Base-by-base conservation (phyloP, 2,797 vertebrate genomes). In the Ctenopoma kingsleyae region DNA sequence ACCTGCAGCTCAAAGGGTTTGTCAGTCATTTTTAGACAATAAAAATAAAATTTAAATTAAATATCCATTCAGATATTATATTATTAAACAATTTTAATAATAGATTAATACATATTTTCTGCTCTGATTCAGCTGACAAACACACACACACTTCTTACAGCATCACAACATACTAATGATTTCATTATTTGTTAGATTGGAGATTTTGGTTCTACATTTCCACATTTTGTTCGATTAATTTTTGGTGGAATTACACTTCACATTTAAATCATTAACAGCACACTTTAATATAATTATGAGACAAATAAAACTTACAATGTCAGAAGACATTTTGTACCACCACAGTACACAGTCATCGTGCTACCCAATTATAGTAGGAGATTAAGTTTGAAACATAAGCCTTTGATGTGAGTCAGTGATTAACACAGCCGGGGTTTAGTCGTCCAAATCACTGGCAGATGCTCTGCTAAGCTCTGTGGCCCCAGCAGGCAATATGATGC, bases 391-490 rank as follows among this genome's bases (percentile, higher is more conserved):
- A 84, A 87, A 78, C 81, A 79, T 74, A 85, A 86, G 86, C 85
- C 82, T 91, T 91, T 90, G 88, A 91, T 92, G 71, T 84, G 80
- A 89, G 71, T 88, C 74, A 83, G 81, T 89, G 89, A 93, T 92
- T 90, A 90, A 89, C 79, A 83, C 81, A 87, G 89, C 60, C 78
- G 47, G 78, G 78, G 82, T 90, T 90, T 90, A 90, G 83, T 84
- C 87, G 85, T 84, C 87, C 75, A 91, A 91, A 92, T 91, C 84
- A 79, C 85, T 80, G 90, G 87, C 90, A 91, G 90, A 92, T 91
- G 89, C 86, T 89, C 76, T 13, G 76, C 79, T 90, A 83, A 91
- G 90, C 91, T 86, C 63, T 49, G 43, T 46, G 80, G 81, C 80
- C 89, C 84, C 83, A 79, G 80, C 84, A 72, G 88, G 76, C 83